Percentiles rank a stretch among this genome's conserved stretches.
Evolutionary conservation across 2,888 invertebrate genomes (phyloP).

Genomic region (Cheilosia vernalis): DNA sequence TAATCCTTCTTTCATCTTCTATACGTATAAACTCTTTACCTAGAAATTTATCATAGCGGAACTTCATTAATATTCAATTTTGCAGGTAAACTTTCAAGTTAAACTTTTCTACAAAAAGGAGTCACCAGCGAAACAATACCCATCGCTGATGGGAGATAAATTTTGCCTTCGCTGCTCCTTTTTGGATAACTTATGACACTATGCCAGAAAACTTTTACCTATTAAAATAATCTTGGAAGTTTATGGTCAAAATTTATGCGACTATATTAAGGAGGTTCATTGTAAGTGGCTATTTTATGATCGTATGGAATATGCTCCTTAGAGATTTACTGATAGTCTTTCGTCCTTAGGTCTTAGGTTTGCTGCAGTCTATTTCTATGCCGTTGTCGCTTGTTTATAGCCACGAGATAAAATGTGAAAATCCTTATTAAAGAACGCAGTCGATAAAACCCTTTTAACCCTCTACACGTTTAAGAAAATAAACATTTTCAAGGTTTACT

Average conservation of each 20-base stretch:
- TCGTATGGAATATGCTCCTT: not conserved
- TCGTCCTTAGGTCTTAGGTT: too few species aligned
- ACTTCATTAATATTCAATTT: slow-evolving; percentile 46
- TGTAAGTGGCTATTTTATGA: slow-evolving; percentile 1
- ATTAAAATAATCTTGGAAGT: slow-evolving; percentile 60
- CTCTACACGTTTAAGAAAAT: too few species aligned
- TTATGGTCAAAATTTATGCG: slow-evolving; percentile 42
- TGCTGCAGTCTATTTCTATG: too few species aligned
- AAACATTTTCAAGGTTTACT: too few species aligned
- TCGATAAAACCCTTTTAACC: too few species aligned
- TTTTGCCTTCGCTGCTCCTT: slow-evolving; percentile 5
- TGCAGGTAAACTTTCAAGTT: slow-evolving; percentile 6
- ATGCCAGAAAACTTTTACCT: slow-evolving; percentile 39
- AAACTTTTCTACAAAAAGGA: too few species aligned
- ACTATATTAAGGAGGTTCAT: slow-evolving; percentile 18
- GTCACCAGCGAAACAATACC: not conserved
- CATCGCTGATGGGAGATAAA: slow-evolving; percentile 4
- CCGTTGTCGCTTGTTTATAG: too few species aligned
- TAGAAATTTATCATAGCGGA: not conserved
- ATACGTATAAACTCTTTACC: slow-evolving; percentile 5
- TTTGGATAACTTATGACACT: not conserved
- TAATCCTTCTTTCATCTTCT: not conserved
- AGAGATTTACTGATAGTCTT: not conserved
- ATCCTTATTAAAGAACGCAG: too few species aligned
- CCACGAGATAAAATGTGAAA: too few species aligned